Conservation (phyloP, 2,888 invertebrate species). For the Sphaerophoria rueppellii region DNA sequence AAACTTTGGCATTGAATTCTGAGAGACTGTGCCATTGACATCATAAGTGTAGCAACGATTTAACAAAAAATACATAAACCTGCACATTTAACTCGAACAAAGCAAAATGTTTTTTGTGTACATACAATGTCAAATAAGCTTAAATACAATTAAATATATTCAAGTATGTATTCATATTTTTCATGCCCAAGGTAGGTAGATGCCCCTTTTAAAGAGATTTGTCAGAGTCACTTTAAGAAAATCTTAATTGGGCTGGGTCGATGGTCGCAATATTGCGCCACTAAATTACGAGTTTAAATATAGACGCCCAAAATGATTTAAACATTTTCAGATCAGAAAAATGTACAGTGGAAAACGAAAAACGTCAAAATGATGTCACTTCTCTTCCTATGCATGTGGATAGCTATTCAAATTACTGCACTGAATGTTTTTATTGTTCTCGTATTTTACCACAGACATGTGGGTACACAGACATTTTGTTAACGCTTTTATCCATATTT, state of each 20-base stretch:
- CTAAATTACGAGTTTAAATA: conserved; percentile 28
- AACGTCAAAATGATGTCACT: conserved; percentile 42
- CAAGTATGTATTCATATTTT: conserved; percentile 7
- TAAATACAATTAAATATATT: background rate
- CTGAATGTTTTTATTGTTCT: conserved; percentile 20
- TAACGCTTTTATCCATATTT: conserved; percentile 40
- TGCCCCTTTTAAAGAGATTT: conserved; percentile 29
- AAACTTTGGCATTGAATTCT: conserved; percentile 32
- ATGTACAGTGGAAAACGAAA: background rate
- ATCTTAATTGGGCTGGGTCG: conserved; percentile 33
- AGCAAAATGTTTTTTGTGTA: background rate
- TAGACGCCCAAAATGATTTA: conserved; percentile 8
- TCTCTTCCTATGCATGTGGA: background rate
- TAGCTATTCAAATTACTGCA: conserved; percentile 23
- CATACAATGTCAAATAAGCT: conserved; percentile 22
- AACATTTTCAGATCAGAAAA: background rate
- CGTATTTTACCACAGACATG: background rate
- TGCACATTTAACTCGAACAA: conserved; percentile 19
- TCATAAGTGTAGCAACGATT: conserved; percentile 27
- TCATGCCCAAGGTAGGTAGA: conserved; percentile 23
- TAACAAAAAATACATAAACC: background rate
- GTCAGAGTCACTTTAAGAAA: conserved; percentile 17
- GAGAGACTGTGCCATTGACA: conserved; percentile 34
- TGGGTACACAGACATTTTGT: background rate
- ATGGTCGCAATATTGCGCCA: conserved; percentile 39